A percentile compares a stretch with the other conserved stretches of the same genome.
phyloP scores from a whole-genome alignment of 2,797 vertebrate genomes.

The Pangasius sanitwongsei region DNA sequence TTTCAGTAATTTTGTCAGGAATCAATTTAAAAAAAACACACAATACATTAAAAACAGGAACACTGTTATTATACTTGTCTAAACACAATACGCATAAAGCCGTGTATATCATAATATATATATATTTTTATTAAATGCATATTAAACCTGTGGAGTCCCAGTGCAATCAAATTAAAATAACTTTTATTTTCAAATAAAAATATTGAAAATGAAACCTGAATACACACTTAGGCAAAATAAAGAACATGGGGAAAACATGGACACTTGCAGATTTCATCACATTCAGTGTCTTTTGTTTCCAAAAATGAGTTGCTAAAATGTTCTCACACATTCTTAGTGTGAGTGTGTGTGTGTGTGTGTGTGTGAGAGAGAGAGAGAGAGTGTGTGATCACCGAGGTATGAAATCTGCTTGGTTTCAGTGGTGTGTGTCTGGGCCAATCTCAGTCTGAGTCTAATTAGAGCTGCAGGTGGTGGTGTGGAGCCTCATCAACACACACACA shows the following conservation, averaged over 20 bases:
- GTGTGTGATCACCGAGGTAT: not conserved
- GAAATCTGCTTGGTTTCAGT: not conserved
- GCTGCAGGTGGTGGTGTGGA: constrained; percentile 29
- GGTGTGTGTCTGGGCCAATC: constrained; percentile 35
- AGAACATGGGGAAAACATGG: not conserved
- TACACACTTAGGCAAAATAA: not conserved
- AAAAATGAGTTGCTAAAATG: not conserved
- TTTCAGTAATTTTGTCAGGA: too few species aligned
- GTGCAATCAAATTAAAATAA: not conserved
- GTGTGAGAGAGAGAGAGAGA: not conserved
- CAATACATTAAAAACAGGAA: not conserved
- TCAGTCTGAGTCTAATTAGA: constrained; percentile 14
- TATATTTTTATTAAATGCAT: not conserved
- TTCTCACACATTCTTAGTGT: not conserved
- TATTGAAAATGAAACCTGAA: not conserved
- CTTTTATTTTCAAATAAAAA: not conserved
- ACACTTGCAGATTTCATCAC: not conserved
- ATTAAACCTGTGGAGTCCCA: not conserved
- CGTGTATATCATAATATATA: too few species aligned
- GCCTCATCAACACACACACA: constrained; percentile 26
- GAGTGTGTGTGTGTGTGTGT: not conserved
- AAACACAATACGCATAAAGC: not conserved
- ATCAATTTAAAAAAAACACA: not conserved
- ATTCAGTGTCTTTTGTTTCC: not conserved
- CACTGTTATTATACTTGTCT: too few species aligned